Base-by-base conservation (phyloP, 2,888 invertebrate species). In the Meghimatium bilineatum region DNA sequence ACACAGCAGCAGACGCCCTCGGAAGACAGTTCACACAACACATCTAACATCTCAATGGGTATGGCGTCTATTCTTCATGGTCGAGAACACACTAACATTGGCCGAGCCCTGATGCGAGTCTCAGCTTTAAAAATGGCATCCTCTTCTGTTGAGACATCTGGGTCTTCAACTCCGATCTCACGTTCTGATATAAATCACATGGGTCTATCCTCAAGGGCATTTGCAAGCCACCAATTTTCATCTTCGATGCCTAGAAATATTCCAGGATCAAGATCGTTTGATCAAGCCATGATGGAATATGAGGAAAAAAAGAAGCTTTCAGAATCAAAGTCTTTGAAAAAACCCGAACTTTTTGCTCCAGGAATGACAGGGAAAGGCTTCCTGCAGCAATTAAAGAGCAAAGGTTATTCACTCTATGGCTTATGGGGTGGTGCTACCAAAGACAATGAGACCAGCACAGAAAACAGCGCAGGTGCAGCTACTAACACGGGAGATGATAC, bases 41-140 rank as follows among this genome's bases (percentile, higher is more conserved):
- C 96, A 3, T 96, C 96, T 93, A 96, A 95, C 26, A 96, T 96
- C n/a, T 96, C 96, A 0, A 93, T 95, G 23, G 96, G 96, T 0
- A 94, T 97, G 60, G 96, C 96, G 29, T 96, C 96, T 89, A 95
- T 97, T 95, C 92, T 97, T 91, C 95, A 97, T 91, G 96, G 96
- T 94, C 95, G 97, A 87, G 96, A 96, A 72, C 96, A 96, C 36
- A 81, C 87, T 36, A 84, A 82, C 14, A 75, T 80, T 20, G 78
- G 78, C 32, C 79, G 72, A 66, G 80, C 77, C 26, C 26, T 77
- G 26, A 66, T 67, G 26, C 78, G 85, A 69, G 84, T 44, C 49
- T 83, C 77, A 72, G 66, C 71, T 29, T 38, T 69, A 60, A 67
- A 26, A 34, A 60, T n/a, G 32, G 52, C 74, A 34, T 63, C 69